Percentiles rank a stretch among this genome's conserved stretches.
These are phyloP conservation scores for Neolamprologus cancellatus DNA, from an alignment of 2,113 vertebrate species.

Conservation along the genomic window DNA sequence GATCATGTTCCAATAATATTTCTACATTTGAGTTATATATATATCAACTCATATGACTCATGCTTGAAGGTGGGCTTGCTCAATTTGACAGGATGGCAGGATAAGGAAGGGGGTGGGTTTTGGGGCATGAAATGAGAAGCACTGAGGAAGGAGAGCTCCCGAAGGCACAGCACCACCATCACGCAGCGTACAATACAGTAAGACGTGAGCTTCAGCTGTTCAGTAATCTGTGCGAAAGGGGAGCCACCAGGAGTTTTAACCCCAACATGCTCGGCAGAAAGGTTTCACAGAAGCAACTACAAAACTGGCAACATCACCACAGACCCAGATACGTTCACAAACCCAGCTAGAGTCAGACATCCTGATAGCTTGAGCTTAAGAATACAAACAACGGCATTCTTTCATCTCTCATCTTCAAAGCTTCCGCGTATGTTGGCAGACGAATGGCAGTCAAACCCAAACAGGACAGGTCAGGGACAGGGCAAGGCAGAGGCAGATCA, in stretches of 20 bases:
- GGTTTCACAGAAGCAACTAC: background rate
- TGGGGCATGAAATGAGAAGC: slow-evolving; percentile 11
- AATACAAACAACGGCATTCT: slow-evolving; percentile 28
- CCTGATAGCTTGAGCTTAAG: background rate
- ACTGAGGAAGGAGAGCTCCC: background rate
- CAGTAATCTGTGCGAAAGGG: background rate
- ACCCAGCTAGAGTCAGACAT: background rate
- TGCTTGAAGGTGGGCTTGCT: background rate
- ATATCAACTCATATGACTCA: slow-evolving; percentile 29
- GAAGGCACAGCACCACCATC: background rate
- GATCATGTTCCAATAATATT: background rate
- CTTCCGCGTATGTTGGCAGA: slow-evolving; percentile 21
- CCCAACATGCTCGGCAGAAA: slow-evolving; percentile 22
- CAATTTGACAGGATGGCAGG: background rate
- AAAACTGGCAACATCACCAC: background rate
- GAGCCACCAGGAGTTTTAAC: background rate
- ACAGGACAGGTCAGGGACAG: slow-evolving; percentile 40
- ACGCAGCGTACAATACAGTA: background rate
- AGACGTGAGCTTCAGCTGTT: background rate
- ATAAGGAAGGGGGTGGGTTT: background rate
- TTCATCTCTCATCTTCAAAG: slow-evolving; percentile 4
- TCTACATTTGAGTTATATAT: background rate
- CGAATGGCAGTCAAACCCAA: slow-evolving; percentile 38
- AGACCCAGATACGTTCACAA: background rate
- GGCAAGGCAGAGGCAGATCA: slow-evolving; percentile 20